A percentile compares a stretch with the other conserved stretches of the same genome.
Evolutionary conservation across 2,113 vertebrate species (phyloP).

Genomic region (Carollia perspicillata): DNA sequence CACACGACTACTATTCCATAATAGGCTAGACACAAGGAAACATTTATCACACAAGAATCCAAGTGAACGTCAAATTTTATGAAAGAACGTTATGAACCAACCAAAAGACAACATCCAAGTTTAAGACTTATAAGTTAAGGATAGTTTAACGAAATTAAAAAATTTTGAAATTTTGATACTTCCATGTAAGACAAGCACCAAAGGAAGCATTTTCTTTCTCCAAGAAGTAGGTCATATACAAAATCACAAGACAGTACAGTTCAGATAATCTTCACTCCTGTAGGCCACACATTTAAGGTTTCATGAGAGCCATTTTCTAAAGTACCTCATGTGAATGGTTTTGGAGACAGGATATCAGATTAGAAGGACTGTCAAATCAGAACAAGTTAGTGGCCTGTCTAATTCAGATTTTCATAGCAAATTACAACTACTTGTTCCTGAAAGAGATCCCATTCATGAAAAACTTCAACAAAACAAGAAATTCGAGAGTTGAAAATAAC

Average conservation of each 20-base stretch:
- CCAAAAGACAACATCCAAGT: background rate
- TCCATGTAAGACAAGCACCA: background rate
- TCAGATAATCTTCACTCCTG: background rate
- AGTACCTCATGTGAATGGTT: background rate
- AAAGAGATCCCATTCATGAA: constrained; percentile 54
- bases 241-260: background rate
- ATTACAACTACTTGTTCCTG: constrained; percentile 9
- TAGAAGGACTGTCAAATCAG: background rate
- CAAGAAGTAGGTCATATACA: background rate
- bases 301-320: constrained; percentile 27
- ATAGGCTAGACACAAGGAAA: background rate
- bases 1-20: background rate
- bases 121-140: background rate
- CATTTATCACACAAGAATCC: constrained; percentile 30
- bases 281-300: background rate
- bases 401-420: constrained; percentile 31
- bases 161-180: background rate
- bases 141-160: background rate
- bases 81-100: constrained; percentile 23
- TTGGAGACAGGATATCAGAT: constrained; percentile 6
- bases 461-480: background rate
- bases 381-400: constrained; percentile 21
- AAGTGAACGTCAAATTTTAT: constrained; percentile 22
- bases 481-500: constrained; percentile 34
- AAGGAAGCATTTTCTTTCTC: background rate